Evolutionary conservation across 2,888 invertebrate species (phyloP).

Genomic region (Actias luna): DNA sequence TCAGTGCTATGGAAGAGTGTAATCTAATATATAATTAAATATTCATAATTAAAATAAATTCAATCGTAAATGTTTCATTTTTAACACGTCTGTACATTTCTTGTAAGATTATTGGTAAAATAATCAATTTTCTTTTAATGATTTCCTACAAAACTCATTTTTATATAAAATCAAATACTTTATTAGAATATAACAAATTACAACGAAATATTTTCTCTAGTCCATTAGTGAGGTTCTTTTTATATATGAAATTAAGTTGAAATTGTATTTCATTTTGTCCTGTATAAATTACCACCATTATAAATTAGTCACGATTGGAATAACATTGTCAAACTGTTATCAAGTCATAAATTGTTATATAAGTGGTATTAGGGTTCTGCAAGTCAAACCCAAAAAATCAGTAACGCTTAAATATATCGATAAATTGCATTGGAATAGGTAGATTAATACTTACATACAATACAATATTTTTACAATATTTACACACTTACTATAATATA

Average conservation of each 20-base stretch:
- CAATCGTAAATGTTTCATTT: too few species aligned
- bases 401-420: neutral
- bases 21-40: too few species aligned
- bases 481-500: too few species aligned
- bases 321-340: slow-evolving; percentile 22
- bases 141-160: too few species aligned
- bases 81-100: too few species aligned
- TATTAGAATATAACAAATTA: too few species aligned
- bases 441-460: neutral
- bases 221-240: neutral
- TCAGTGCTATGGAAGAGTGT: too few species aligned
- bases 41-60: neutral
- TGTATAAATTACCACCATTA: slow-evolving; percentile 17
- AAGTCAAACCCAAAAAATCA: neutral
- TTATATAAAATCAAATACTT: too few species aligned
- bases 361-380: slow-evolving; percentile 18
- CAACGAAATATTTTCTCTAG: neutral
- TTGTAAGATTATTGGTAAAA: too few species aligned
- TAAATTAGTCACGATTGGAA: slow-evolving; percentile 24
- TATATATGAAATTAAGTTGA: neutral
- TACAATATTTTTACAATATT: too few species aligned
- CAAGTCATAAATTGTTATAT: slow-evolving; percentile 27
- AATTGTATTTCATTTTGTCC: slow-evolving; percentile 1
- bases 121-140: too few species aligned
- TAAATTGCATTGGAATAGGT: neutral